phyloP scores from a whole-genome alignment of 2,888 invertebrate species.

The Agonopterix heracliana region DNA sequence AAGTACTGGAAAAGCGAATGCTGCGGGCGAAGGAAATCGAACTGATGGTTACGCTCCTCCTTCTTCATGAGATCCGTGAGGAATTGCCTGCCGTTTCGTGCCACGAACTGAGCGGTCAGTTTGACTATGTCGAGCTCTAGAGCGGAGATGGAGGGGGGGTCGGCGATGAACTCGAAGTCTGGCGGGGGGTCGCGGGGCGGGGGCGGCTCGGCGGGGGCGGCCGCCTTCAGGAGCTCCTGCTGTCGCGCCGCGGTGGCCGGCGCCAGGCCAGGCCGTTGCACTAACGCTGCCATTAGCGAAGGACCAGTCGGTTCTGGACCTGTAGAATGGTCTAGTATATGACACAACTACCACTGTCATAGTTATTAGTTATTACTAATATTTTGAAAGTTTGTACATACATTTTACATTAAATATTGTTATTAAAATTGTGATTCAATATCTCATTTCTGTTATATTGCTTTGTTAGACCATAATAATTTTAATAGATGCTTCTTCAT shows the following conservation, averaged over 20 bases:
- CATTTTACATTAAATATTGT: no score
- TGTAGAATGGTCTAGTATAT: constrained; percentile 3
- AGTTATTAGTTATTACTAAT: no score
- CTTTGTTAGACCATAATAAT: no score
- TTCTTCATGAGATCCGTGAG: constrained; percentile 98
- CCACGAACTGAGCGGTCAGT: constrained; percentile 98
- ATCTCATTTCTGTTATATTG: no score
- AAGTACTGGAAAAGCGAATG: constrained; percentile 99
- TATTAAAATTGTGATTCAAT: no score
- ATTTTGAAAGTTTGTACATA: no score
- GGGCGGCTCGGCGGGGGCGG: constrained; percentile 90
- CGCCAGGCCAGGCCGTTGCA: constrained; percentile 75
- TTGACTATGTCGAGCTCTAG: constrained; percentile 98
- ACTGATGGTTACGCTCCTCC: constrained; percentile 98
- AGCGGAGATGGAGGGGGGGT: constrained; percentile 98
- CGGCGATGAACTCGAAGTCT: constrained; percentile 96
- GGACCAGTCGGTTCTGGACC: constrained; percentile 32
- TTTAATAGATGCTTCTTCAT: no score
- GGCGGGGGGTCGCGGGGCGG: constrained; percentile 94
- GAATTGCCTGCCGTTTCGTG: constrained; percentile 98
- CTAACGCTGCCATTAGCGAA: constrained; percentile 17
- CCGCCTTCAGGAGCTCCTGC: constrained; percentile 90
- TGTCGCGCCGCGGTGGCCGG: constrained; percentile 90
- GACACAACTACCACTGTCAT: neutral
- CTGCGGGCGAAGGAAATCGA: constrained; percentile 98